Conservation (phyloP, 2,797 vertebrate species). For the Pseudochaenichthys georgianus region DNA sequence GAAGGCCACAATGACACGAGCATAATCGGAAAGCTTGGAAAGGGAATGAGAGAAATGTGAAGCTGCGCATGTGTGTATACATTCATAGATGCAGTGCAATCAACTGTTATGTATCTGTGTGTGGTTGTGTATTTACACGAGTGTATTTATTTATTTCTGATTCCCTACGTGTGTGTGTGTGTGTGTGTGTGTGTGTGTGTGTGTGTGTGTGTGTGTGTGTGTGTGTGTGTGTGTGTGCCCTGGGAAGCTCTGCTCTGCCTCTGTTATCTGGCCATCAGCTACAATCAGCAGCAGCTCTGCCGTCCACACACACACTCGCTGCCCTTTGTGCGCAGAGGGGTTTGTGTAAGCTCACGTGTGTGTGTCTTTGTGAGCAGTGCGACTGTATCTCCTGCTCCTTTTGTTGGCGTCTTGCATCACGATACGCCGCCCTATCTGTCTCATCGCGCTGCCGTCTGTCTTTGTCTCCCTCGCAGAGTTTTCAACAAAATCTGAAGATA, state of each 20-base stretch:
- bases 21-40: background rate
- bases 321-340: constrained; percentile 12
- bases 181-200: constrained; percentile 25
- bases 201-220: constrained; percentile 25
- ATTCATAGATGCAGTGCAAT: constrained; percentile 6
- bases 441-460: constrained; percentile 48
- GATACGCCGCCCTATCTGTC: constrained; percentile 65
- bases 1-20: background rate
- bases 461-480: constrained; percentile 85
- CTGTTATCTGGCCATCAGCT: constrained; percentile 62
- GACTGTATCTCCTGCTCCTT: constrained; percentile 68
- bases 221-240: constrained; percentile 19
- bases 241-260: constrained; percentile 36
- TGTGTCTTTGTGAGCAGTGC: constrained; percentile 52
- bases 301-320: constrained; percentile 53
- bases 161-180: constrained; percentile 11
- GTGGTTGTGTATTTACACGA: constrained; percentile 40
- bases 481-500: constrained; percentile 86
- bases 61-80: constrained; percentile 19
- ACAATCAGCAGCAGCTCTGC: constrained; percentile 54
- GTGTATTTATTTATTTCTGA: constrained; percentile 43
- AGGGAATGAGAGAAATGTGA: constrained; percentile 6
- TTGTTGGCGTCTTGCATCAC: constrained; percentile 71
- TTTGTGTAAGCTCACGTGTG: background rate
- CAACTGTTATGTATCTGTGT: constrained; percentile 6